These are phyloP conservation scores for Penaeus japonicus DNA, from an alignment of 1,140 invertebrate species.

Conservation along the genomic window DNA sequence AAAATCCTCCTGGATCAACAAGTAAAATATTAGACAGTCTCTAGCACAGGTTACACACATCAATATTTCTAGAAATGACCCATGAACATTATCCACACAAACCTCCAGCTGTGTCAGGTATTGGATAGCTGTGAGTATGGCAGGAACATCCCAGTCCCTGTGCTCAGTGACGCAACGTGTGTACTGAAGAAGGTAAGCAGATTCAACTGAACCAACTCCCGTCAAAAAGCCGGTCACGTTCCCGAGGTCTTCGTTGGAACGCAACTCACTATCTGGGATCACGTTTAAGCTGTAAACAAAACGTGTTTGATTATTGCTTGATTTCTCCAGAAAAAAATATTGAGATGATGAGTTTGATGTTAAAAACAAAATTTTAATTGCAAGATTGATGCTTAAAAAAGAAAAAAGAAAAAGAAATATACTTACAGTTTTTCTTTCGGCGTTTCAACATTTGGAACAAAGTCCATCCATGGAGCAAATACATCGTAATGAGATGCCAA, in stretches of 20 bases:
- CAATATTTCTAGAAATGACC: not conserved
- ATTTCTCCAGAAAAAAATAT: no score
- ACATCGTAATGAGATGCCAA: slow-evolving; percentile 62
- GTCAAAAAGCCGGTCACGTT: slow-evolving; percentile 70
- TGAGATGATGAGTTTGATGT: no score
- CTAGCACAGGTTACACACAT: not conserved
- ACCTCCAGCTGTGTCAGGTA: slow-evolving; percentile 88
- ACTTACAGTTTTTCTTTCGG: slow-evolving; percentile 35
- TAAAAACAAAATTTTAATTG: not conserved
- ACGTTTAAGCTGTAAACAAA: slow-evolving; percentile 28
- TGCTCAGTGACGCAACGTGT: slow-evolving; percentile 73
- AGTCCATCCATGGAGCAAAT: slow-evolving; percentile 45
- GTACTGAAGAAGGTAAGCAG: slow-evolving; percentile 76
- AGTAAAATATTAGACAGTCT: not conserved
- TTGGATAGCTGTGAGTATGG: slow-evolving; percentile 80
- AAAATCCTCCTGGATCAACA: not conserved
- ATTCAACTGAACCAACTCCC: slow-evolving; percentile 85
- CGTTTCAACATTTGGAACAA: not conserved
- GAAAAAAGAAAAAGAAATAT: not conserved
- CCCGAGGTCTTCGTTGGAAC: slow-evolving; percentile 37
- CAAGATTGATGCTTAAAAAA: not conserved
- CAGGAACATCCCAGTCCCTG: slow-evolving; percentile 74
- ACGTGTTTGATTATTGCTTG: not conserved
- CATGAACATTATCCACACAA: slow-evolving; percentile 25
- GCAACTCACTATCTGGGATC: slow-evolving; percentile 33